Base-by-base conservation (phyloP, 1,140 invertebrate species). In the Drosophila lacertosa region DNA sequence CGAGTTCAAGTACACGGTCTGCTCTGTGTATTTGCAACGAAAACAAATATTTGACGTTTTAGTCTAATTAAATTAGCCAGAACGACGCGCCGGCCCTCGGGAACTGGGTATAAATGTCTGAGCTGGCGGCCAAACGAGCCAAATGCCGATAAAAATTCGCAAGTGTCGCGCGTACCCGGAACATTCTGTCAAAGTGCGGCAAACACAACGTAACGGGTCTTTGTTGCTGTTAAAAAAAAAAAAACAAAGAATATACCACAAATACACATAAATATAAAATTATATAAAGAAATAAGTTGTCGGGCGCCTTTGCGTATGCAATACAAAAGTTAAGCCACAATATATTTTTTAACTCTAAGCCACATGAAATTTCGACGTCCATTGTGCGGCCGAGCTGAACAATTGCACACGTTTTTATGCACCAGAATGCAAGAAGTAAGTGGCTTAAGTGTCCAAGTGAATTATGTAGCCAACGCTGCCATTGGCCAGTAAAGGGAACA, bases 31-130 rank as follows among this genome's bases (percentile, higher is more conserved):
- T 44, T 39, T 37, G 50, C 42, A 69, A 59, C 13, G 51, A 39
- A 69, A 50, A 89, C 88, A 90, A 90, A 90, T 90, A 90, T 90
- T 90, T 90, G 79, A 71, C 72, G 82, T 90, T 90, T 90, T 90
- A 90, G 88, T 79, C 82, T 90, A 90, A 90, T 90, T 90, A 90
- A 90, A 90, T 90, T 90, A 90, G 88, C 74, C 47, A 44, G 58
- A 72, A 63, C 53, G 67, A 48, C 42, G 76, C 48, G 50, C 50
- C 26, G 62, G 53, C 77, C 77, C 77, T 81, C 70, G 82, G 82
- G 71, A 88, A 82, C 78, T 57, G 2, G 82, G 82, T 88, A 88
- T 88, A 88, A 65, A 88, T 88, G 82, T 89, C 74, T 47, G 66
- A 48, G 77, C 45, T n/a, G 62, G 35, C 60, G 29, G 54, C 71